Conservation (phyloP, 2,113 vertebrate species). For the Sialia sialis region DNA sequence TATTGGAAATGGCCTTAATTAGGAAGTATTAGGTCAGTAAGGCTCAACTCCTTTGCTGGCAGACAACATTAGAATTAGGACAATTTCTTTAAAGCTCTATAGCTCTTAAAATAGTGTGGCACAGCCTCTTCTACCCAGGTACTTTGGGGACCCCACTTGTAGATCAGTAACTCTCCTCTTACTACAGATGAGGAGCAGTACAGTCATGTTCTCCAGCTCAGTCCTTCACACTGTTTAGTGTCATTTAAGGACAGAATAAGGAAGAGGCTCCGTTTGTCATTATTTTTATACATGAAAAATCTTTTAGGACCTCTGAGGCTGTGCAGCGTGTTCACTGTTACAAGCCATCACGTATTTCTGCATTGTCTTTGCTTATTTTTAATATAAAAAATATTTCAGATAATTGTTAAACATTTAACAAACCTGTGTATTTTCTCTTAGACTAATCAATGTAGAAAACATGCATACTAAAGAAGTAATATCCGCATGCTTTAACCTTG, state of each 20-base stretch:
- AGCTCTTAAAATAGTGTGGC: background rate
- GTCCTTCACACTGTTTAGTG: background rate
- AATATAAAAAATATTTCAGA: background rate
- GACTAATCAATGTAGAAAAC: background rate
- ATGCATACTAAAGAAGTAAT: background rate
- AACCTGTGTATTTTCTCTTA: background rate
- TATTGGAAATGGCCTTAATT: background rate
- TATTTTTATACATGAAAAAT: background rate
- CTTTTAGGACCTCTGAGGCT: background rate
- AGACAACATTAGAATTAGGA: background rate
- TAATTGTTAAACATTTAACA: background rate
- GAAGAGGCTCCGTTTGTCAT: background rate
- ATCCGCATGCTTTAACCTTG: background rate
- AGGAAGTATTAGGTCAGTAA: background rate
- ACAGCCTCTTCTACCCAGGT: background rate
- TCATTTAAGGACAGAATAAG: background rate
- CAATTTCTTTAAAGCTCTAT: background rate
- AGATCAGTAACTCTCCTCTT: background rate
- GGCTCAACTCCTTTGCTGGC: background rate
- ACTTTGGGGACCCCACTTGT: background rate
- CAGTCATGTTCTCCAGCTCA: background rate
- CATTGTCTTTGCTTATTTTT: background rate
- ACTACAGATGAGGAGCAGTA: background rate
- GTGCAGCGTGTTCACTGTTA: background rate
- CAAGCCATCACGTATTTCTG: background rate